Base-by-base conservation (phyloP, 2,113 vertebrate species). In the Parotia lawesii region DNA sequence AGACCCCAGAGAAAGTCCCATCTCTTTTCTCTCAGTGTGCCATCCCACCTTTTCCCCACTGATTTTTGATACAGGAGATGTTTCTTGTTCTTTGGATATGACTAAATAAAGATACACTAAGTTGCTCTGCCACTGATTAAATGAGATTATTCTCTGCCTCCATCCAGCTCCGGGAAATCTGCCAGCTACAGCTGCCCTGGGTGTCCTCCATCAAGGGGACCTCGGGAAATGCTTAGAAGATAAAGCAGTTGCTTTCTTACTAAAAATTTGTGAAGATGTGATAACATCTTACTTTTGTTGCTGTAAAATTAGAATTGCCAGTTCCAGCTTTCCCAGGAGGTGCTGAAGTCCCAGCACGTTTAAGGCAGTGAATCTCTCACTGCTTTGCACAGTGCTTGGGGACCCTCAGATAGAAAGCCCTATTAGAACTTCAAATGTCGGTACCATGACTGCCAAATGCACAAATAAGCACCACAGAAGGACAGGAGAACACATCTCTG, bases 401-500 rank as follows among this genome's bases (percentile, higher is more conserved):
- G 38, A 62, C 60, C 4, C 27, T 85, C 42, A 29, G 65, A 53
- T 7, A 71, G 62, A 73, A 85, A 93, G 28, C 25, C 37, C 28
- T 17, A 2, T 57, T 60, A 75, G 70, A 90, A 45, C 80, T 65
- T 71, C 56, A 73, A 29, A 57, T 44, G 44, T 40, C 5, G 1
- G 33, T 38, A 54, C 66, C 66, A 29, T 5, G 56, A 40, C 81
- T 88, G 76, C 78, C 71, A 92, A 85, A 87, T 24, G 53, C 7
- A 29, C 37, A 91, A 93, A 91, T 45, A 57, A 81, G 53, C 37
- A 84, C 51, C 71, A 38, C 42, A 81, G 84, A 93, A 83, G 69
- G 72, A 53, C 14, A 77, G 67, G 28, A 74, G 54, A 81, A 61
- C 27, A 8, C 29, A 45, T 37, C 29, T 75, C 61, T 67, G 23